Conservation (phyloP, 1,140 invertebrate species). For the Halictus rubicundus region DNA sequence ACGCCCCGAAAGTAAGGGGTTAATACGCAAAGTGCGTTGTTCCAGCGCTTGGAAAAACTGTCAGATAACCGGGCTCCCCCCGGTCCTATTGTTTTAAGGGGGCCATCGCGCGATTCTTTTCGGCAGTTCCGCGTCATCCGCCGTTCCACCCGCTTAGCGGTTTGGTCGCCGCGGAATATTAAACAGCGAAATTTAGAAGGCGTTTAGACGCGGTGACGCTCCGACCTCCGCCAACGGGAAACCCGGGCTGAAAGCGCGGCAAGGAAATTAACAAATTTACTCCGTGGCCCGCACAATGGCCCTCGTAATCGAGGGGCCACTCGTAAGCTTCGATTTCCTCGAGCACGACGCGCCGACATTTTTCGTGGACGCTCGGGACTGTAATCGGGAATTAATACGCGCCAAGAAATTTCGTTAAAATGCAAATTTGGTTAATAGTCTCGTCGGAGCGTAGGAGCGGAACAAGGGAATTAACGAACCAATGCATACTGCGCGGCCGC, state of each 20-base stretch:
- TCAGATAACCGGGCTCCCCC: background rate
- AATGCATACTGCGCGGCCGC: background rate
- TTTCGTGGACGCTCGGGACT: background rate
- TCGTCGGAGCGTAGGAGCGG: background rate
- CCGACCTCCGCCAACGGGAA: background rate
- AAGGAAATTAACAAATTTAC: conserved; percentile 11
- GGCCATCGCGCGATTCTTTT: conserved; percentile 29
- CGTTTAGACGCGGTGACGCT: background rate
- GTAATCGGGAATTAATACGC: conserved; percentile 7
- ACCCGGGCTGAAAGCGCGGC: too few species aligned
- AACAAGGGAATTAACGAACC: conserved; percentile 16
- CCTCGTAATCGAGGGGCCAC: background rate
- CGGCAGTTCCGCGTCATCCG: background rate
- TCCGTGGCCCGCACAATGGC: background rate
- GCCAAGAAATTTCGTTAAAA: conserved; percentile 20
- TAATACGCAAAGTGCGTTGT: conserved; percentile 30
- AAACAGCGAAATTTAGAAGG: conserved; percentile 17
- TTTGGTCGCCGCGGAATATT: conserved; percentile 2
- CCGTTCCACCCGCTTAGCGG: background rate
- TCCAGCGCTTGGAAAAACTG: conserved; percentile 3
- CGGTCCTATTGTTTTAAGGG: conserved; percentile 12
- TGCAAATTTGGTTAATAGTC: conserved; percentile 8
- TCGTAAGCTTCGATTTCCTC: background rate
- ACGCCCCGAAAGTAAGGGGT: conserved; percentile 7
- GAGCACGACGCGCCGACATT: background rate